Evolutionary conservation across 2,113 vertebrate species (phyloP).

Genomic region (Alethe diademata): DNA sequence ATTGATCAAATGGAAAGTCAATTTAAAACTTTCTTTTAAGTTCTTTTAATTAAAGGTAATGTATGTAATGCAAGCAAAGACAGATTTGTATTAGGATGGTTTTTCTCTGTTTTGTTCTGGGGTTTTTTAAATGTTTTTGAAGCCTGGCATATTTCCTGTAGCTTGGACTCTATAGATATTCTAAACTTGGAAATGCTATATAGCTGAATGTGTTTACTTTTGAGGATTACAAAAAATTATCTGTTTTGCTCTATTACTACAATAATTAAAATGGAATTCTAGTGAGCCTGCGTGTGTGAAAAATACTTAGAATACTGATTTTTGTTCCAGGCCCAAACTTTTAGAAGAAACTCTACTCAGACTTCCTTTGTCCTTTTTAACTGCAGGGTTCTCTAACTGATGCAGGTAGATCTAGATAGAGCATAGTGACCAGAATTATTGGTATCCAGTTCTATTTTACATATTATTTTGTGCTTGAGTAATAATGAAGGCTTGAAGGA

Average conservation of each 20-base stretch:
- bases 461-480: background rate
- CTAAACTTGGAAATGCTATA: background rate
- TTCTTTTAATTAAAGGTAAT: background rate
- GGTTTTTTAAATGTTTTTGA: background rate
- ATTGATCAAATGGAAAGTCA: background rate
- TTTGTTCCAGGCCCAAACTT: background rate
- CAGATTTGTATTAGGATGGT: background rate
- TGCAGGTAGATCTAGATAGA: background rate
- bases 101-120: background rate
- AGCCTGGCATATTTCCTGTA: background rate
- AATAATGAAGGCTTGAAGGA: background rate
- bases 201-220: background rate
- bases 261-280: background rate
- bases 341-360: background rate
- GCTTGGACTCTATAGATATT: background rate
- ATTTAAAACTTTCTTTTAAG: background rate
- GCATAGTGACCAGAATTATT: background rate
- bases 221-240: background rate
- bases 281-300: accelerated
- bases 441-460: background rate
- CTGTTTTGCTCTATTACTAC: background rate
- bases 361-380: background rate
- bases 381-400: background rate
- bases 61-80: background rate
- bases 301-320: background rate